Conservation (phyloP, 2,888 invertebrate species). For the Brachylomia viminalis region DNA sequence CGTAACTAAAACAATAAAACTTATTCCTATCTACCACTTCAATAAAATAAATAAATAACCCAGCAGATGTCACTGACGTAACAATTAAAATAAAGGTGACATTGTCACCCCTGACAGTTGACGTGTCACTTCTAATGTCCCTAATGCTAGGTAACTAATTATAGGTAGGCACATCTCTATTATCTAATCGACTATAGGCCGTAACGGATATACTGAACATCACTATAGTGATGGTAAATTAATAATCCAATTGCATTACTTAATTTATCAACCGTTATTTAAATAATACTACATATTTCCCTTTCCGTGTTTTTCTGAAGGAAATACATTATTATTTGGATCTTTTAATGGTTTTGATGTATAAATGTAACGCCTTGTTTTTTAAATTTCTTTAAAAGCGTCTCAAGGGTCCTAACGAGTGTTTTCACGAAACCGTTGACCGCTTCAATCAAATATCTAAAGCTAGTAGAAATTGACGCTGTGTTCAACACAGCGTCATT, state of each 20-base stretch:
- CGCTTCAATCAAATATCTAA: background rate
- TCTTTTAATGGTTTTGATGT: background rate
- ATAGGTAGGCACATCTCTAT: conserved; percentile 59
- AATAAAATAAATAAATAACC: conserved; percentile 19
- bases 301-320: background rate
- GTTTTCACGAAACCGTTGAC: background rate
- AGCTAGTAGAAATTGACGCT: background rate
- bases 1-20: conserved; percentile 20
- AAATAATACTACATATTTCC: background rate
- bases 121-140: conserved; percentile 71
- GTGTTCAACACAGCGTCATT: no score
- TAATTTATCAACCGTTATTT: conserved; percentile 5
- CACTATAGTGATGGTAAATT: conserved; percentile 47
- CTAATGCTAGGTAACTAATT: conserved; percentile 74
- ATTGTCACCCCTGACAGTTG: conserved; percentile 60
- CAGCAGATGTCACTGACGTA: conserved; percentile 62
- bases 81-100: conserved; percentile 70
- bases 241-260: background rate
- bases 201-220: conserved; percentile 66
- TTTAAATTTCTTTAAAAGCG: background rate
- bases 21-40: conserved; percentile 32
- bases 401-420: background rate
- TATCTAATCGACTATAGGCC: conserved; percentile 61
- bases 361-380: background rate
- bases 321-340: no score